Conservation (phyloP, 2,888 invertebrate species). For the Drosophila koepferae region DNA sequence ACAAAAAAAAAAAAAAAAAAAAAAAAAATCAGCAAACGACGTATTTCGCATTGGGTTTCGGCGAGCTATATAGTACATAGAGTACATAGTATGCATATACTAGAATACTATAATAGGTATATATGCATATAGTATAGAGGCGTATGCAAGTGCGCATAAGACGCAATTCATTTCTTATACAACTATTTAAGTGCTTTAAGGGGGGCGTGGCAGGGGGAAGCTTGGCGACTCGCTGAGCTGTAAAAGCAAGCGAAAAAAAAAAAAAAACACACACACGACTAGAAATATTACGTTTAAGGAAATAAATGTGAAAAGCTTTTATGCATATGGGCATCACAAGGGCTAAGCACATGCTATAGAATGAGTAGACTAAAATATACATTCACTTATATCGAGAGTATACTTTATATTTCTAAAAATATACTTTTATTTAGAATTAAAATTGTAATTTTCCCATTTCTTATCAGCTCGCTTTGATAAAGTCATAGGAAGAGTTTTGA, state of each 20-base stretch:
- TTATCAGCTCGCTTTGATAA: background rate
- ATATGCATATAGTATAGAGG: conserved; percentile 3
- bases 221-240: conserved; percentile 12
- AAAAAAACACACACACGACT: background rate
- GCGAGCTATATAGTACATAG: conserved; percentile 6
- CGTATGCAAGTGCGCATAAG: conserved; percentile 70
- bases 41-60: conserved; percentile 64
- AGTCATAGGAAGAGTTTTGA: background rate
- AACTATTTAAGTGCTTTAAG: conserved; percentile 27
- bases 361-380: background rate
- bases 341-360: background rate
- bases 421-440: background rate
- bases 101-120: conserved; percentile 3
- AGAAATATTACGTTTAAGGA: conserved; percentile 40
- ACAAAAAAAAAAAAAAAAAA: conserved; percentile 4
- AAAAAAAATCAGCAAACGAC: conserved; percentile 35
- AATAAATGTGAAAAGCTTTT: conserved; percentile 23
- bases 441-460: background rate
- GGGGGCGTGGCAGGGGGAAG: background rate
- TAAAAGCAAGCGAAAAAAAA: conserved; percentile 9
- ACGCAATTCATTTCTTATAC: conserved; percentile 70
- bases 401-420: background rate
- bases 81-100: conserved; percentile 8
- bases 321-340: background rate
- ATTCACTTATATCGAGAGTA: background rate